A percentile compares a stretch with the other conserved stretches of the same genome.
These are phyloP conservation scores for Darevskia nairensis DNA, from an alignment of 2,797 vertebrate species.

Conservation along the genomic window DNA sequence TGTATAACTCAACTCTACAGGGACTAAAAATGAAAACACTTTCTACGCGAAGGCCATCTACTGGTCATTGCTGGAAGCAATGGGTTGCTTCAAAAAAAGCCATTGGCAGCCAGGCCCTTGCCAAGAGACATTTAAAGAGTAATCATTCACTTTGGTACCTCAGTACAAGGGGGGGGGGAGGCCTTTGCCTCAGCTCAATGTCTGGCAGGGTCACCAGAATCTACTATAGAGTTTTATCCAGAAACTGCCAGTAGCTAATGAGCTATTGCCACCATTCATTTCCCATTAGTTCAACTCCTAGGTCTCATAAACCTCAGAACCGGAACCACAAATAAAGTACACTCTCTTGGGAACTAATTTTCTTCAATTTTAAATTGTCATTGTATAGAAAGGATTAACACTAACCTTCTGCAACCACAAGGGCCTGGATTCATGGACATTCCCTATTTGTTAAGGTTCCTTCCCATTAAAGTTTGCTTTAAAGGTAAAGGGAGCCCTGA, in stretches of 20 bases:
- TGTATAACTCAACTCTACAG: neutral
- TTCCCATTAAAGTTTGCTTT: neutral
- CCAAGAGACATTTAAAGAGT: neutral
- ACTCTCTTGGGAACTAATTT: no score
- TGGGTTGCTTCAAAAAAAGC: neutral
- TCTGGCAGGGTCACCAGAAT: neutral
- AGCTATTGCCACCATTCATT: neutral
- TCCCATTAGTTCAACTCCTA: neutral
- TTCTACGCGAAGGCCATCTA: neutral
- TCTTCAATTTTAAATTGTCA: neutral
- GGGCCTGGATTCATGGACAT: neutral
- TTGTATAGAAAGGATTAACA: neutral
- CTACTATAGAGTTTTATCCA: neutral
- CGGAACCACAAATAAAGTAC: no score
- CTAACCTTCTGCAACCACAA: neutral
- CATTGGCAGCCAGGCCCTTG: neutral
- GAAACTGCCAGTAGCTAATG: neutral
- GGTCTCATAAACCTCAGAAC: no score
- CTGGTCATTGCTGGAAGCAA: neutral
- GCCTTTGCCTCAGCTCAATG: neutral
- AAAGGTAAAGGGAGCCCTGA: no score
- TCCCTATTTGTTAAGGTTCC: neutral
- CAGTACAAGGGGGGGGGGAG: no score
- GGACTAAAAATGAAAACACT: neutral
- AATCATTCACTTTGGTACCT: no score